Conservation (phyloP, 2,797 vertebrate genomes). For the Rhincodon typus region DNA sequence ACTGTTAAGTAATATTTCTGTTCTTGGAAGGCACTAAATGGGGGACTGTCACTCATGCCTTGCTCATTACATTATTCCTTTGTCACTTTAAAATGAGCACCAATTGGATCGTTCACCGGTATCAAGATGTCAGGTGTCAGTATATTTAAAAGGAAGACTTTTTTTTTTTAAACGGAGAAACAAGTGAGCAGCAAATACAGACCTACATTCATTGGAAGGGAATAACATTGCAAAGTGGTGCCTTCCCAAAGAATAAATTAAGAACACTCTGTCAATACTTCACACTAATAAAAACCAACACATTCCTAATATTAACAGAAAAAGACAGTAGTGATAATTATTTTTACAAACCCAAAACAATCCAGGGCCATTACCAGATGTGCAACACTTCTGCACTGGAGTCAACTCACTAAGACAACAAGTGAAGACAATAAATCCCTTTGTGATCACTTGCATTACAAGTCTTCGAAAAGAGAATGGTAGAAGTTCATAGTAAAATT, state of each 20-base stretch:
- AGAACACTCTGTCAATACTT: conserved; percentile 21
- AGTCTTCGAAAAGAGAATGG: not conserved
- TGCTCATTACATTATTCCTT: not conserved
- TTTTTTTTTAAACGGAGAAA: not conserved
- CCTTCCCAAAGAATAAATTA: conserved; percentile 30
- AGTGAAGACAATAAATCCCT: conserved; percentile 1
- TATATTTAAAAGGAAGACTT: conserved; percentile 28
- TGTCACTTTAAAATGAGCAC: not conserved
- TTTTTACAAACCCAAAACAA: conserved; percentile 7
- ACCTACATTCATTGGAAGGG: conserved; percentile 28
- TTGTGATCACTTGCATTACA: not conserved
- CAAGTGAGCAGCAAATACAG: conserved; percentile 22
- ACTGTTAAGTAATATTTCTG: not conserved
- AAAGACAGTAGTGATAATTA: not conserved
- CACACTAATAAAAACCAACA: conserved; percentile 24
- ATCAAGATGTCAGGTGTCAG: conserved; percentile 8
- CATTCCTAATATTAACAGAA: conserved; percentile 19
- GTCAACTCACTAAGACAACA: not conserved
- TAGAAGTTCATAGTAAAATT: not conserved
- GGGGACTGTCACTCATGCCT: not conserved
- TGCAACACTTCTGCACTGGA: not conserved
- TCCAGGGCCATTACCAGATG: not conserved
- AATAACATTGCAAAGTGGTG: conserved; percentile 9
- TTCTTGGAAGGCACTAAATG: not conserved
- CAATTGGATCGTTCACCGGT: conserved; percentile 25